These are phyloP conservation scores for Linnaemya tessellans DNA, from an alignment of 2,888 invertebrate genomes.

Conservation along the genomic window DNA sequence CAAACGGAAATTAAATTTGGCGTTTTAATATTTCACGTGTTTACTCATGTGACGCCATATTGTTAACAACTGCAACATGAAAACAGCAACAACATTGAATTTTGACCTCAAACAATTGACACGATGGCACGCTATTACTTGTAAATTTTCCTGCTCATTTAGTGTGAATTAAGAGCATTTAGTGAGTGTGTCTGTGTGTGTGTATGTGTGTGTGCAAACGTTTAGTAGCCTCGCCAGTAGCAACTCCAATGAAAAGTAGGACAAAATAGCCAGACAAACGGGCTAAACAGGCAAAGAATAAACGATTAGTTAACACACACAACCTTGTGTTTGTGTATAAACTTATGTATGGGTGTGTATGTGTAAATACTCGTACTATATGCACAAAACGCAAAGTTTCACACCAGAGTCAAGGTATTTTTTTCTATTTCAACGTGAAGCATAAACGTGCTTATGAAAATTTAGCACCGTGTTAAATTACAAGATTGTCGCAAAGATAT, in stretches of 20 bases:
- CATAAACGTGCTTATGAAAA: slow-evolving; percentile 60
- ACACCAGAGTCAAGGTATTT: slow-evolving; percentile 11
- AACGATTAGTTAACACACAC: slow-evolving; percentile 13
- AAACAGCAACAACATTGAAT: slow-evolving; percentile 25
- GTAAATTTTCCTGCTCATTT: slow-evolving; percentile 55
- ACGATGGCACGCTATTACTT: slow-evolving; percentile 47
- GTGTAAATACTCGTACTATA: neutral
- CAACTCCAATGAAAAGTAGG: slow-evolving; percentile 28
- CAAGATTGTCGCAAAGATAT: slow-evolving; percentile 68
- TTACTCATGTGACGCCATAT: slow-evolving; percentile 57
- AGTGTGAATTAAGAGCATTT: slow-evolving; percentile 36
- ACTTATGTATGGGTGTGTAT: neutral
- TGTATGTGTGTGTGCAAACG: slow-evolving; percentile 2
- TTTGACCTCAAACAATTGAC: slow-evolving; percentile 51
- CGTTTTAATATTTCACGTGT: slow-evolving; percentile 67
- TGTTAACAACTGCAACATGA: slow-evolving; percentile 32
- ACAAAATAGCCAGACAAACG: slow-evolving; percentile 25
- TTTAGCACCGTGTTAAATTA: slow-evolving; percentile 71
- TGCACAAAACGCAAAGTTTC: neutral
- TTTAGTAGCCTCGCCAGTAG: slow-evolving; percentile 13
- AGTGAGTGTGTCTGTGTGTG: neutral
- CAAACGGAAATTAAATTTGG: slow-evolving; percentile 67
- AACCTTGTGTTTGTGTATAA: neutral
- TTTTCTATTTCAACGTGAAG: neutral
- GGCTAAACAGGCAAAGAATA: neutral